Evolutionary conservation across 2,888 invertebrate genomes (phyloP).

Genomic region (Cryptus armator): DNA sequence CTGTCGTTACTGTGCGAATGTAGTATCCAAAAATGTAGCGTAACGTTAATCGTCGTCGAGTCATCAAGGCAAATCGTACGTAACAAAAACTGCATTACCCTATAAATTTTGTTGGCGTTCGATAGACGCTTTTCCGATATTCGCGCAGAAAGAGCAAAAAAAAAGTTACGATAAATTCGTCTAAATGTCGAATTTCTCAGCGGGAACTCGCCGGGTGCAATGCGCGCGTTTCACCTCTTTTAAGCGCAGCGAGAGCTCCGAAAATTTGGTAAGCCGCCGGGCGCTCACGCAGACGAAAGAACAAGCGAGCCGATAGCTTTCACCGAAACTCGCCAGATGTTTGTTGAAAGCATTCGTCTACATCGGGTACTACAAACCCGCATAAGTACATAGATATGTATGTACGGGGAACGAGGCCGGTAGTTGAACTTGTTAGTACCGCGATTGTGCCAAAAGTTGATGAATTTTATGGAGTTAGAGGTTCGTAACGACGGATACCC

Average conservation of each 20-base stretch:
- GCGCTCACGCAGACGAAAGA: constrained; percentile 5
- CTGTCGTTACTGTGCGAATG: constrained; percentile 29
- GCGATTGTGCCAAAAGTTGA: not conserved
- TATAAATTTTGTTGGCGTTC: not conserved
- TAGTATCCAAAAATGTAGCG: constrained; percentile 33
- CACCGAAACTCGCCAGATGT: constrained; percentile 49
- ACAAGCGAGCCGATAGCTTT: constrained; percentile 36
- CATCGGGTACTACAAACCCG: not conserved
- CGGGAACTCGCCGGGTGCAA: constrained; percentile 21
- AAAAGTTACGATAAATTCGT: no score
- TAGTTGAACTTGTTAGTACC: not conserved
- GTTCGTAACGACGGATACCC: not conserved
- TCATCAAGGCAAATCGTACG: constrained; percentile 29
- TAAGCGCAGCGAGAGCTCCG: constrained; percentile 9
- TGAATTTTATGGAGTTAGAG: not conserved
- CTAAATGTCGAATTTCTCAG: constrained; percentile 22
- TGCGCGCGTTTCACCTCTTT: constrained; percentile 35
- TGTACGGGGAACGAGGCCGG: not conserved
- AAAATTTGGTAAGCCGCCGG: constrained; percentile 22
- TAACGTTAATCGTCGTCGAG: constrained; percentile 38
- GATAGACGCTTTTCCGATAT: not conserved
- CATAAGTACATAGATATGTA: not conserved
- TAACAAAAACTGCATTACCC: no score
- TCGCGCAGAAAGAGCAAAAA: no score
- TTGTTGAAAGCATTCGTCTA: constrained; percentile 22